These are phyloP conservation scores for Agrochola macilenta DNA, from an alignment of 2,888 invertebrate genomes.

Conservation along the genomic window DNA sequence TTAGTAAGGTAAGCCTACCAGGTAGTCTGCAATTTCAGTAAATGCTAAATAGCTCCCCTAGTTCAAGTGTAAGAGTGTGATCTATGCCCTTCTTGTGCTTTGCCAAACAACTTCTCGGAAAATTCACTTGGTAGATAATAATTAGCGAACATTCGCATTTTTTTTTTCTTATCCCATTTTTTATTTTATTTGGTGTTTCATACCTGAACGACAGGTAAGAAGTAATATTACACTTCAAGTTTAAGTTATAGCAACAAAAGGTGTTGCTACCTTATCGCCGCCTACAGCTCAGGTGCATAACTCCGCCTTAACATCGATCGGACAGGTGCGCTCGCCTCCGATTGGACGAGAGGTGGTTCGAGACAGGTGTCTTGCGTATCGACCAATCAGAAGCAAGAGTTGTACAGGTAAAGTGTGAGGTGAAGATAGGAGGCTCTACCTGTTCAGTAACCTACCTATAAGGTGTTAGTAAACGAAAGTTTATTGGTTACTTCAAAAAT, in stretches of 20 bases:
- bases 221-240: background rate
- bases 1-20: background rate
- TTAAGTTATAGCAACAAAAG: slow-evolving; percentile 28
- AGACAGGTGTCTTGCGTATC: slow-evolving; percentile 77
- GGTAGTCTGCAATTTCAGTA: background rate
- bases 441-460: slow-evolving; percentile 45
- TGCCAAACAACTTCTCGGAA: background rate
- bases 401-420: slow-evolving; percentile 57
- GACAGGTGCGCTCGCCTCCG: slow-evolving; percentile 76
- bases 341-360: slow-evolving; percentile 77
- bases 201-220: background rate
- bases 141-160: background rate
- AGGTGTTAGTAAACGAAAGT: background rate
- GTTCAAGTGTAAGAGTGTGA: too few relatives aligned
- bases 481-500: slow-evolving; percentile 18
- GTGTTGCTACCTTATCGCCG: slow-evolving; percentile 36
- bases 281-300: slow-evolving; percentile 64
- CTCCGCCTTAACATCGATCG: slow-evolving; percentile 78
- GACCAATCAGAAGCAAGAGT: slow-evolving; percentile 72
- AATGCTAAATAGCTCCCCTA: background rate
- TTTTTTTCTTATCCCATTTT: background rate
- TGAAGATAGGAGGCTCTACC: slow-evolving; percentile 41
- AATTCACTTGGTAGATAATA: background rate
- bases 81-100: background rate
- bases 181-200: background rate